phyloP scores from a whole-genome alignment of 2,888 invertebrate species.

The Eupithecia dodoneata region DNA sequence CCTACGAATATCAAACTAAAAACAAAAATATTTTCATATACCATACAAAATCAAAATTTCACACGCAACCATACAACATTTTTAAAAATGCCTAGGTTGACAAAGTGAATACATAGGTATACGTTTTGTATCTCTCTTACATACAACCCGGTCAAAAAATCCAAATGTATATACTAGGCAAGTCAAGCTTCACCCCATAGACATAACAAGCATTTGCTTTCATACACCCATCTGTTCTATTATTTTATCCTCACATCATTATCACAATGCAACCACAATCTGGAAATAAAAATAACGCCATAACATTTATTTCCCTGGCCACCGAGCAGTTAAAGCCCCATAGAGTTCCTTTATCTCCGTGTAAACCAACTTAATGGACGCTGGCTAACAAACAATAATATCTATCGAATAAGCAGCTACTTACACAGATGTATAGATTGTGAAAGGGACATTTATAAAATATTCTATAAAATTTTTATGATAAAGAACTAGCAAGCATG shows the following conservation, averaged over 20 bases:
- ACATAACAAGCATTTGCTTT: neutral
- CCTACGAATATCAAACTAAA: too few relatives aligned
- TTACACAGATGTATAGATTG: neutral
- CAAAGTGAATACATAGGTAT: too few relatives aligned
- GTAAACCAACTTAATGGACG: conserved; percentile 9
- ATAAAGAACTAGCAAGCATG: too few relatives aligned
- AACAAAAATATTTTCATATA: too few relatives aligned
- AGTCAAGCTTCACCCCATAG: neutral
- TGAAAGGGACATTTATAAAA: neutral
- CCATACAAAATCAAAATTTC: too few relatives aligned
- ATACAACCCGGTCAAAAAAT: too few relatives aligned
- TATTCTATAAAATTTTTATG: too few relatives aligned
- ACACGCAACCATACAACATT: too few relatives aligned
- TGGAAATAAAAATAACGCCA: conserved; percentile 2
- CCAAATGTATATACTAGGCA: neutral
- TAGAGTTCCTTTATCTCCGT: conserved; percentile 7
- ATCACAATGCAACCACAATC: conserved; percentile 4
- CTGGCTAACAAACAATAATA: conserved; percentile 1
- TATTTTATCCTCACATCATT: neutral
- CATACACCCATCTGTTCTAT: neutral
- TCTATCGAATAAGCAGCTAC: conserved; percentile 6
- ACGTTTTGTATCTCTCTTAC: too few relatives aligned
- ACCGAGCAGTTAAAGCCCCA: neutral
- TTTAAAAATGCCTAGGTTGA: too few relatives aligned
- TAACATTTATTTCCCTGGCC: conserved; percentile 9